Evolutionary conservation across 1,140 invertebrate species (phyloP), one percentile per base, ranked within the genome.

Genomic region (Tetragnatha versicolor): DNA sequence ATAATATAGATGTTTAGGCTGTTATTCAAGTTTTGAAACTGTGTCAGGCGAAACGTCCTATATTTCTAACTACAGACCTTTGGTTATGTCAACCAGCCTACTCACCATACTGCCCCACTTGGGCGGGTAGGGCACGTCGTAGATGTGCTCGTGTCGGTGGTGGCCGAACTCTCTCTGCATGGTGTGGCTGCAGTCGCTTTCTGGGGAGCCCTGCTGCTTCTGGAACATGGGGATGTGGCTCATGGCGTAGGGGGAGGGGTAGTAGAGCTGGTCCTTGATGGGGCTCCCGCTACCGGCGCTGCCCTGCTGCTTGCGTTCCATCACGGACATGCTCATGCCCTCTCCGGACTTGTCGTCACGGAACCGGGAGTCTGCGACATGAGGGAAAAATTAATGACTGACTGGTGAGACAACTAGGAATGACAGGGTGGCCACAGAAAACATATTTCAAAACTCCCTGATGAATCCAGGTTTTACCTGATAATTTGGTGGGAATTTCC

Each of bases 231-330:
- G 75, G 3, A 82, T 49, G 9, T 77, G 72, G 61, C 81, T 82
- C 79, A 81, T 80, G 51, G 82, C 82, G 29, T 82, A 82, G 4
- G 82, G 82, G 27, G 82, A 82, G n/a, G 81, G 82, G 77, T 80
- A 82, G 42, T 82, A 82, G 17, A 81, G 77, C 29, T 75, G 76
- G 53, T 78, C 77, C 31, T 79, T 81, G 55, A 77, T 70, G 29
- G 75, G 81, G 42, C 73, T 79, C 33, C 73, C 78, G 39, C 73
- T 73, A 47, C 68, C 77, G 20, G 69, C 61, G 31, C 58, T 72
- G 17, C 72, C 70, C 35, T 73, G 33, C 27, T 60, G 39, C 55
- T 79, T 81, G 42, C 80, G 63, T 27, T 82, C 80, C 58, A 79
- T 66, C 22, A 82, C 61, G 17, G 78, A 63, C 76, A 82, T 79